Conservation (phyloP, 2,888 invertebrate genomes). For the Lamproptera curius region DNA sequence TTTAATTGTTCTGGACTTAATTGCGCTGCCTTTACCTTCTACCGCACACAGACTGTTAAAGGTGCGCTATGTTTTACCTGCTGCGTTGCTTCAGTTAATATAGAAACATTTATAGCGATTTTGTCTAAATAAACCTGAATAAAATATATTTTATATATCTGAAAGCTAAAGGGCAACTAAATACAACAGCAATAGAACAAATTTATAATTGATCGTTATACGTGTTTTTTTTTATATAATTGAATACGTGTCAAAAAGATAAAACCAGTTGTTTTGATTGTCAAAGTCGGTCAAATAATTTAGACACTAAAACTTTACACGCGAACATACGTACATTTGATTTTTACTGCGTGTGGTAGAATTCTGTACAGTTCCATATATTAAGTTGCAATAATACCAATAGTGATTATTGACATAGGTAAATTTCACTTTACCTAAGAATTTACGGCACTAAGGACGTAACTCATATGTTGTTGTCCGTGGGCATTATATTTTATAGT, state of each 20-base stretch:
- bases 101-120: too few species aligned
- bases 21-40: too few species aligned
- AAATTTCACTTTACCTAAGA: neutral
- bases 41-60: too few species aligned
- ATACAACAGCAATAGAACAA: neutral
- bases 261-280: neutral
- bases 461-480: neutral
- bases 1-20: constrained; percentile 60
- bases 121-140: too few species aligned
- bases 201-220: too few species aligned
- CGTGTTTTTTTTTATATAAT: neutral
- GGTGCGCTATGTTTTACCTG: too few species aligned
- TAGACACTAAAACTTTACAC: too few species aligned
- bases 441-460: neutral
- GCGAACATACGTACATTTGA: too few species aligned
- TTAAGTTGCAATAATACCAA: neutral
- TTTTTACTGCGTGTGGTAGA: too few species aligned
- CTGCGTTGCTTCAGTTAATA: too few species aligned
- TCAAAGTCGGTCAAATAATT: neutral
- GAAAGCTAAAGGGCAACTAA: too few species aligned
- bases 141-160: too few species aligned
- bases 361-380: neutral
- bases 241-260: neutral
- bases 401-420: neutral
- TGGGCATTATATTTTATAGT: neutral